Evolutionary conservation across 2,113 vertebrate species (phyloP).

Genomic region (Leiothrix lutea): DNA sequence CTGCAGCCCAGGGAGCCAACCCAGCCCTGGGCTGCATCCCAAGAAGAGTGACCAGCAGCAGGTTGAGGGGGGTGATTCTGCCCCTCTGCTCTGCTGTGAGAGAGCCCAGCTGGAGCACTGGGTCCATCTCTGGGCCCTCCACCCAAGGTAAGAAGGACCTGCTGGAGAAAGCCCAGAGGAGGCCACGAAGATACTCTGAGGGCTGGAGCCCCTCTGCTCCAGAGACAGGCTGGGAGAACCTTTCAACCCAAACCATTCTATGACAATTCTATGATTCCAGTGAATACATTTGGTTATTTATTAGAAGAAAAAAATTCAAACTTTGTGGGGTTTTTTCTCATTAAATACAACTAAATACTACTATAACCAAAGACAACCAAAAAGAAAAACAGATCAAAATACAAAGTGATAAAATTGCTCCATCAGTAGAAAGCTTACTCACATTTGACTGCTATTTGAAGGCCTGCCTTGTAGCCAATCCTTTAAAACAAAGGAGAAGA

Average conservation of each 20-base stretch:
- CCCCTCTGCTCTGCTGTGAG: background rate
- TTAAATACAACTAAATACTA: background rate
- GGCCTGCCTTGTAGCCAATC: conserved; percentile 89
- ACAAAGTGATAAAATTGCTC: background rate
- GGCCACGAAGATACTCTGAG: background rate
- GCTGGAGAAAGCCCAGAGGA: background rate
- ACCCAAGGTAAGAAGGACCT: background rate
- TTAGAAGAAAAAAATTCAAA: background rate
- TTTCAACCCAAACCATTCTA: background rate
- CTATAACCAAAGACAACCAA: background rate
- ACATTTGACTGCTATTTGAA: conserved; percentile 86
- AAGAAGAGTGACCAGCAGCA: background rate
- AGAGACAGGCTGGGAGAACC: background rate
- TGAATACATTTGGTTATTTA: background rate
- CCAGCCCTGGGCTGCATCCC: background rate
- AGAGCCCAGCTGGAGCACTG: background rate
- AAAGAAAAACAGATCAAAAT: background rate
- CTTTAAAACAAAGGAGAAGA: conserved; percentile 70
- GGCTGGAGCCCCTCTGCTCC: background rate
- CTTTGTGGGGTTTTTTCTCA: background rate
- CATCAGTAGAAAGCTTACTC: conserved; percentile 69
- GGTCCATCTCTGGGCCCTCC: background rate
- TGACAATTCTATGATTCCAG: background rate
- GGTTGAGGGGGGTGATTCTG: background rate
- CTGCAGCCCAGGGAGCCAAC: background rate